phyloP scores from a whole-genome alignment of 30 jellyfish, hydroid and myxozoan genomes.

The Calvadosia cruxmelitensis region DNA sequence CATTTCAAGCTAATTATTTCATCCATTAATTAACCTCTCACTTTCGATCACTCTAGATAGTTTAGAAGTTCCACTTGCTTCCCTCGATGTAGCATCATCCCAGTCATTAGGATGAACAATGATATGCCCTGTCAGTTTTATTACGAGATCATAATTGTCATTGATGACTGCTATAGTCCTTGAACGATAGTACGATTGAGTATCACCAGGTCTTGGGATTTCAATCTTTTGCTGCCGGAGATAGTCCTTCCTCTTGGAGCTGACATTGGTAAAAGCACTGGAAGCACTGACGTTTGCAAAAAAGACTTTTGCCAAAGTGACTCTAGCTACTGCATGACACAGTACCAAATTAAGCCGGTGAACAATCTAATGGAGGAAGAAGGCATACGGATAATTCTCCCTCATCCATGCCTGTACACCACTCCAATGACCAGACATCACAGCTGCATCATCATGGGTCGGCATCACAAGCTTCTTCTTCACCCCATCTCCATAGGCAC shows the following conservation, averaged over 20 bases:
- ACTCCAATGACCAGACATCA: constrained; percentile 32
- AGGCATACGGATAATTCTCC: constrained; percentile 26
- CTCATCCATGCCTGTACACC: constrained; percentile 31
- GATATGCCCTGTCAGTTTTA: constrained; percentile 3
- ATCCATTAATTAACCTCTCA: constrained; percentile 2
- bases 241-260: constrained; percentile 14
- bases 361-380: constrained; percentile 29
- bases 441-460: constrained; percentile 37
- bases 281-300: constrained; percentile 41
- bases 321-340: constrained; percentile 28
- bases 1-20: too few relatives aligned
- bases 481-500: constrained; percentile 10
- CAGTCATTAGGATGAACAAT: constrained; percentile 13
- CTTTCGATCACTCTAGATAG: constrained; percentile 12
- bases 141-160: constrained; percentile 2
- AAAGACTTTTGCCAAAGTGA: constrained; percentile 20
- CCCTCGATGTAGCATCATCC: constrained; percentile 11
- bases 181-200: constrained; percentile 33
- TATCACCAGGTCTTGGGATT: constrained; percentile 47
- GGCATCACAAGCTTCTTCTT: constrained; percentile 25
- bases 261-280: constrained; percentile 19
- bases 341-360: constrained; percentile 24
- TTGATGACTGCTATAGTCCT: constrained; percentile 13
- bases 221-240: constrained; percentile 41
- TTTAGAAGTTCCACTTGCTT: constrained; percentile 33